Evolutionary conservation across 2,888 invertebrate species (phyloP).

Genomic region (Cephus nigrinus): DNA sequence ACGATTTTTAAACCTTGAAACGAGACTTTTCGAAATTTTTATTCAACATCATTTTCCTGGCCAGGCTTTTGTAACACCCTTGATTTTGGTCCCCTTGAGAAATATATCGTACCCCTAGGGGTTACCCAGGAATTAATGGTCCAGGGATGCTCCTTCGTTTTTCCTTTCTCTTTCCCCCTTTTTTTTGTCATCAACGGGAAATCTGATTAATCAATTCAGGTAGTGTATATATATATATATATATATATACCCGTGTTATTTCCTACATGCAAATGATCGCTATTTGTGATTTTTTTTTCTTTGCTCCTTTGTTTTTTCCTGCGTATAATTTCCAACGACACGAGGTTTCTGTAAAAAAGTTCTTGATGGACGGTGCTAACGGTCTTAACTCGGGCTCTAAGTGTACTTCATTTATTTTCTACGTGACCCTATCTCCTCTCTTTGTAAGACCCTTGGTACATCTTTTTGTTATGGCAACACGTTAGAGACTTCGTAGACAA

Average conservation of each 20-base stretch:
- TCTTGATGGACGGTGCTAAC: conserved; percentile 35
- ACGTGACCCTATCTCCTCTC: not conserved
- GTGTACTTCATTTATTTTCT: conserved; percentile 22
- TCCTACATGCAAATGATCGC: not conserved
- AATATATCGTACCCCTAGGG: not conserved
- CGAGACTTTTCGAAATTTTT: not conserved
- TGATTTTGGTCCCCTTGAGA: not conserved
- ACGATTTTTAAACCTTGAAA: not conserved
- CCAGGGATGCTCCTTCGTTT: not conserved
- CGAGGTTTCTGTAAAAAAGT: conserved; percentile 11
- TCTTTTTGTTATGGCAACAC: not conserved
- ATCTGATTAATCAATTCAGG: not conserved
- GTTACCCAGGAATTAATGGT: not conserved
- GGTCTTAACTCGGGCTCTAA: conserved; percentile 22
- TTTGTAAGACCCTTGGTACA: not conserved
- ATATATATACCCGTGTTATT: not conserved
- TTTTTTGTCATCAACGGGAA: not conserved
- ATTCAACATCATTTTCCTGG: not conserved
- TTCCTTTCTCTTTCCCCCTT: not conserved
- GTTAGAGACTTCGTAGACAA: not conserved
- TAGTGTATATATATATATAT: not conserved
- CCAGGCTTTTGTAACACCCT: not conserved
- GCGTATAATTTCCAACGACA: not conserved
- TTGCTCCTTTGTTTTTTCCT: not conserved
- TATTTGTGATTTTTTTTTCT: not conserved